Evolutionary conservation across 2,113 vertebrate species (phyloP), one percentile per base, ranked within the genome.

Genomic region (Polypterus bichir): DNA sequence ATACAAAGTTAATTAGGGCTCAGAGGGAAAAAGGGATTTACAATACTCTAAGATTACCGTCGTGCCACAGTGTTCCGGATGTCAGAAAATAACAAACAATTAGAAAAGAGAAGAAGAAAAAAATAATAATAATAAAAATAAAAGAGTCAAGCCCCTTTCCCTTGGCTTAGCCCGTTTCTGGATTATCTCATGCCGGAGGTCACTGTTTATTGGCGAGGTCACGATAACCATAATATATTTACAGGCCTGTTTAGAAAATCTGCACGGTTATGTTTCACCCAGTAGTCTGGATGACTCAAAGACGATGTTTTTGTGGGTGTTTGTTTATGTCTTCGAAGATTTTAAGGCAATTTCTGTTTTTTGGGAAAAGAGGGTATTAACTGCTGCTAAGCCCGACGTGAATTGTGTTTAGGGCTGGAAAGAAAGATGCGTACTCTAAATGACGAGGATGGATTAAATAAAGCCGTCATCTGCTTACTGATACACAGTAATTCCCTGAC

Each of bases 161-260:
- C 48, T 63, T 44, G 46, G 5, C 51, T n/a, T 48, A 54, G 67
- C 44, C 64, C 58, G 59, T 74, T 11, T 48, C 63, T 81, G 79
- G 73, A 72, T 75, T 81, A 79, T 77, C 78, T 81, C 81, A 81
- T 77, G 67, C 44, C 72, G 77, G 68, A 70, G 59, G 48, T 60
- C 68, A 69, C 77, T 84, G 81, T 86, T 86, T 85, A 86, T 79
- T 79, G 78, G 76, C 5, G 66, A 72, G 83, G 83, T 86, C 83
- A 87, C 78, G 77, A 79, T 81, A 74, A 74, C 71, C 69, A 68
- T 71, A 79, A 67, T 75, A 79, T 80, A 78, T 82, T 85, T 85
- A 80, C 62, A 58, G 80, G 62, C 69, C 66, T 69, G 73, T 73
- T 79, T 68, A 77, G 71, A 79, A 78, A 76, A 76, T 66, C 76